These are phyloP conservation scores for Cephus rjabovi DNA, from an alignment of 2,888 invertebrate species.

Conservation along the genomic window DNA sequence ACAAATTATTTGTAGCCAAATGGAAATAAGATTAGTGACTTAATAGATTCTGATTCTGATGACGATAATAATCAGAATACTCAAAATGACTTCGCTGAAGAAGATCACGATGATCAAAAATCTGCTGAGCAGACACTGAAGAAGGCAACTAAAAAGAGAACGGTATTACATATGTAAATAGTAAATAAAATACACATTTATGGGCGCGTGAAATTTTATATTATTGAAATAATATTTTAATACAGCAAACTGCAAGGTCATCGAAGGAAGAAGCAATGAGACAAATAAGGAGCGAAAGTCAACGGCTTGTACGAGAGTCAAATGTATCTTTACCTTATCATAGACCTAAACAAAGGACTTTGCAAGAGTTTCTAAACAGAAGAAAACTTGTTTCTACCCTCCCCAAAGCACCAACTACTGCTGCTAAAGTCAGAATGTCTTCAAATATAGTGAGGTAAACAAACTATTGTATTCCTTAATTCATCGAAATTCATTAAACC, in stretches of 20 bases:
- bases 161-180: slow-evolving; percentile 14
- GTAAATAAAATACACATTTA: not conserved
- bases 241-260: slow-evolving; percentile 45
- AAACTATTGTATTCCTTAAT: not conserved
- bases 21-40: slow-evolving; percentile 12
- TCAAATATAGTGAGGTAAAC: slow-evolving; percentile 65
- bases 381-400: slow-evolving; percentile 55
- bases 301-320: slow-evolving; percentile 82
- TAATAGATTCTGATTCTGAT: slow-evolving; percentile 48
- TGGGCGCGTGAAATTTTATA: not conserved
- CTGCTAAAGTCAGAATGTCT: slow-evolving; percentile 75
- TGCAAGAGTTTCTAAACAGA: slow-evolving; percentile 81
- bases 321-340: slow-evolving; percentile 87
- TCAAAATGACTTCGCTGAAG: slow-evolving; percentile 11
- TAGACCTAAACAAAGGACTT: slow-evolving; percentile 80
- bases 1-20: not conserved
- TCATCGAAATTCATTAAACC: not conserved
- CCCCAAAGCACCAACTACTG: slow-evolving; percentile 62
- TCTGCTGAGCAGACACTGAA: slow-evolving; percentile 7
- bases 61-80: slow-evolving; percentile 24
- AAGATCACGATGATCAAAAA: slow-evolving; percentile 22
- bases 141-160: slow-evolving; percentile 29
- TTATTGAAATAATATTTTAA: not conserved
- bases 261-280: slow-evolving; percentile 74
- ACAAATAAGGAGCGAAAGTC: slow-evolving; percentile 86